Conservation (phyloP, 2,888 invertebrate genomes). For the Sphecodes monilicornis region DNA sequence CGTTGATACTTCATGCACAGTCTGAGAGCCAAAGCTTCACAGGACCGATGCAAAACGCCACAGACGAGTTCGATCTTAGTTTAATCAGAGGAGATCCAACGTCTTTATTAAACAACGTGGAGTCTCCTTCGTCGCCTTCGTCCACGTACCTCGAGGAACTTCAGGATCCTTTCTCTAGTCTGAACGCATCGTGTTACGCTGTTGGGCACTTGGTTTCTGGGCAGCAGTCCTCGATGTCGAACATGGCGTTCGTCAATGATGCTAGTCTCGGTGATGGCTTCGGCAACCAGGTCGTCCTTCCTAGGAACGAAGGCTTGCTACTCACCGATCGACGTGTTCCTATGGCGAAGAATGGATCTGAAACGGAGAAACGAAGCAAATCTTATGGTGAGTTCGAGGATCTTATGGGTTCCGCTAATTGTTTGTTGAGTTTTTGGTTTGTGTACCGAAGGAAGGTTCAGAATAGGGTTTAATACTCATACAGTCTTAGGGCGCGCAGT, state of each 20-base stretch:
- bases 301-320: slow-evolving; percentile 81
- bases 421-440: too few relatives aligned
- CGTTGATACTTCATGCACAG: slow-evolving; percentile 41
- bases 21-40: slow-evolving; percentile 51
- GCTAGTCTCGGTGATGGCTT: slow-evolving; percentile 50
- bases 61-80: slow-evolving; percentile 81
- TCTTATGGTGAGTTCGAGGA: slow-evolving; percentile 69
- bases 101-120: slow-evolving; percentile 63
- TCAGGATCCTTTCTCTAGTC: slow-evolving; percentile 67
- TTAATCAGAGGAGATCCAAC: slow-evolving; percentile 81
- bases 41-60: slow-evolving; percentile 68
- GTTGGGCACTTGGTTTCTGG: slow-evolving; percentile 80
- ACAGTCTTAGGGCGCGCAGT: too few relatives aligned
- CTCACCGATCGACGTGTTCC: slow-evolving; percentile 56
- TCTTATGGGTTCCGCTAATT: background rate
- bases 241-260: slow-evolving; percentile 46
- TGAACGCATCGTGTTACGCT: slow-evolving; percentile 72
- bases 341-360: slow-evolving; percentile 27
- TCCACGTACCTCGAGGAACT: slow-evolving; percentile 69
- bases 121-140: slow-evolving; percentile 64
- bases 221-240: slow-evolving; percentile 54
- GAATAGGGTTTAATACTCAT: too few relatives aligned
- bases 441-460: too few relatives aligned
- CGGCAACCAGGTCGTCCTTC: slow-evolving; percentile 84
- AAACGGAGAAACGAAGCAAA: slow-evolving; percentile 58